Conservation (phyloP, 2,888 invertebrate genomes). For the Metalampra italica region DNA sequence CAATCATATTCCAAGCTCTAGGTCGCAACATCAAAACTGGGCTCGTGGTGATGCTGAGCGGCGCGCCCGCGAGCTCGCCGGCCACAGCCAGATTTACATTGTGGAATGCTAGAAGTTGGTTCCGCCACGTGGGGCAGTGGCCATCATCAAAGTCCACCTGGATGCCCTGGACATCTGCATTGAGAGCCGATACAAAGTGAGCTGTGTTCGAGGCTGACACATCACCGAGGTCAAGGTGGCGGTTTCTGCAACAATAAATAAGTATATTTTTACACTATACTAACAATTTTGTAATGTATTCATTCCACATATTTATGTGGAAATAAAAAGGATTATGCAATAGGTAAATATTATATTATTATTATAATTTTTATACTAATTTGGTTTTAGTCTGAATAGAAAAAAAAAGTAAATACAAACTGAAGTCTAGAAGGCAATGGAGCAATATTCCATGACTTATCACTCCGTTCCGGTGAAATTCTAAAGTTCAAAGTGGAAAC, state of each 20-base stretch:
- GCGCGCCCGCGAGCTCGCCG: conserved; percentile 69
- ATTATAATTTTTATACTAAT: too few species aligned
- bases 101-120: conserved; percentile 80
- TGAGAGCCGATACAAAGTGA: conserved; percentile 76
- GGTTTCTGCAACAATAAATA: conserved; percentile 51
- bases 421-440: conserved; percentile 75
- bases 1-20: conserved; percentile 86
- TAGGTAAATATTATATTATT: too few species aligned
- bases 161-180: conserved; percentile 77
- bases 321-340: too few species aligned
- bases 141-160: conserved; percentile 86
- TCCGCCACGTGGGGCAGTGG: conserved; percentile 85
- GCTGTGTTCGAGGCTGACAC: conserved; percentile 80
- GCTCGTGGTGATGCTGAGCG: conserved; percentile 65
- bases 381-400: not conserved
- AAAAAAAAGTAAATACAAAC: conserved; percentile 37
- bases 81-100: conserved; percentile 79
- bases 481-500: conserved; percentile 53
- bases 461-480: conserved; percentile 52
- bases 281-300: too few species aligned
- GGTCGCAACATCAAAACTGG: conserved; percentile 83
- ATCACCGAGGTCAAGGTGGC: conserved; percentile 82
- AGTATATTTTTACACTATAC: not conserved
- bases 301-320: too few species aligned
- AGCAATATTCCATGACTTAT: conserved; percentile 78